A percentile compares a stretch with the other conserved stretches of the same genome.
phyloP scores from a whole-genome alignment of 2,113 vertebrate genomes.

The Takifugu flavidus region DNA sequence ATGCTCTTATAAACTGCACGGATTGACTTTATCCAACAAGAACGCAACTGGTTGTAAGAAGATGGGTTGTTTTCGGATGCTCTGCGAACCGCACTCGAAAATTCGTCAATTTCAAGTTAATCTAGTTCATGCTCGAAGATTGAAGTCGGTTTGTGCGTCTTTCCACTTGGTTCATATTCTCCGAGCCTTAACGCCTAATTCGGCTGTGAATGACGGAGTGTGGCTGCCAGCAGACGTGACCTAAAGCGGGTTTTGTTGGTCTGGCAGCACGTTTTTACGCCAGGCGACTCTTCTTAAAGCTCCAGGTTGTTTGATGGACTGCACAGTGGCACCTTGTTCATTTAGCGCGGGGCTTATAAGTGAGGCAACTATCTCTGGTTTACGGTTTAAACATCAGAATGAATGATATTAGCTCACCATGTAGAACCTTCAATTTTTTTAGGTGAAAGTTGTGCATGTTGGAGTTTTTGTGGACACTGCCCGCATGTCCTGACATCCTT shows the following conservation, averaged over 20 bases:
- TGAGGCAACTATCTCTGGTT: too few relatives aligned
- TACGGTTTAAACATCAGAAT: too few relatives aligned
- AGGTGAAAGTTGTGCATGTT: background rate
- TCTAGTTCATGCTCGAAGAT: background rate
- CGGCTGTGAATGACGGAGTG: background rate
- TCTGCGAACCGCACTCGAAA: background rate
- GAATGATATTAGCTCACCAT: too few relatives aligned
- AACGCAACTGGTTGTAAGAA: too few relatives aligned
- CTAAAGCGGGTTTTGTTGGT: background rate
- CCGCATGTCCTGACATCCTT: constrained; percentile 9
- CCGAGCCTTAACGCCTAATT: background rate
- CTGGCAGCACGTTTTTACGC: background rate
- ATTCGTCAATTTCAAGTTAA: background rate
- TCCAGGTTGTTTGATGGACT: too few relatives aligned
- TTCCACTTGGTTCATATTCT: background rate
- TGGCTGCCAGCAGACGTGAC: too few relatives aligned
- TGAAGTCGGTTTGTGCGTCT: background rate
- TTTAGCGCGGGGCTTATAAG: too few relatives aligned
- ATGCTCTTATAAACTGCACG: too few relatives aligned
- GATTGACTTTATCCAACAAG: too few relatives aligned
- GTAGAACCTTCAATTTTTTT: too few relatives aligned
- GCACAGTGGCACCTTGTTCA: too few relatives aligned
- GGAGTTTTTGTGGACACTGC: background rate
- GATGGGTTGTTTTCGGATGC: background rate
- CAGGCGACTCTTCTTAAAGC: background rate